Evolutionary conservation across 2,113 vertebrate species (phyloP).

Genomic region (Plecturocebus donacophilus): DNA sequence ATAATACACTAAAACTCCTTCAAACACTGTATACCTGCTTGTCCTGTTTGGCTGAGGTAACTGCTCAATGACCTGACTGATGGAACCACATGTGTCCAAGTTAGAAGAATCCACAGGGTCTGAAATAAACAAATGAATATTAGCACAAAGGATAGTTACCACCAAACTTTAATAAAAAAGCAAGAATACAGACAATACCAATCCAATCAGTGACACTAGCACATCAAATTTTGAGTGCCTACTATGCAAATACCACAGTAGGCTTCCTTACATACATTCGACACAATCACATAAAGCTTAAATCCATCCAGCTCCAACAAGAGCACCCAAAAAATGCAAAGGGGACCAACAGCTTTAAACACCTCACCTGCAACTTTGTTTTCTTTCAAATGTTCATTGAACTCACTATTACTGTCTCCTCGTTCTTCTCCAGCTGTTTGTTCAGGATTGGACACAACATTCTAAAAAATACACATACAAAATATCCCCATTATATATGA

Average conservation of each 20-base stretch:
- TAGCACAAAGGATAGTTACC: conserved; percentile 38
- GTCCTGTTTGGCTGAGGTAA: conserved; percentile 71
- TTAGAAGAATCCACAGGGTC: conserved; percentile 68
- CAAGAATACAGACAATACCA: neutral
- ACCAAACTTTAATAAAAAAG: conserved; percentile 34
- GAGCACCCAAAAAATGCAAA: conserved; percentile 17
- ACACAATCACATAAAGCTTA: conserved; percentile 11
- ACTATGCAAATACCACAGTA: neutral
- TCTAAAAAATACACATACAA: conserved; percentile 82
- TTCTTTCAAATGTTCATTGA: conserved; percentile 69
- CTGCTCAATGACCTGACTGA: conserved; percentile 73
- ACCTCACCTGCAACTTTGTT: conserved; percentile 73
- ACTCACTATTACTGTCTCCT: conserved; percentile 69
- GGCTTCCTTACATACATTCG: neutral
- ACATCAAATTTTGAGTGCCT: neutral
- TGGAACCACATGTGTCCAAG: conserved; percentile 32
- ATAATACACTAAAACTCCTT: conserved; percentile 34
- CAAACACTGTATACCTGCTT: conserved; percentile 78
- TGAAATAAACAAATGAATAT: neutral
- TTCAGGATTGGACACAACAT: conserved; percentile 85
- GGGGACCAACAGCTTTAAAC: neutral
- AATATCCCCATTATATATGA: neutral
- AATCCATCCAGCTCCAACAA: neutral
- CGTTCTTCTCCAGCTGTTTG: conserved; percentile 79
- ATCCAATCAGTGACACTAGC: neutral